These are phyloP conservation scores for Pterobdella sp. DNA, from an alignment of 2,888 invertebrate genomes.

Conservation along the genomic window DNA sequence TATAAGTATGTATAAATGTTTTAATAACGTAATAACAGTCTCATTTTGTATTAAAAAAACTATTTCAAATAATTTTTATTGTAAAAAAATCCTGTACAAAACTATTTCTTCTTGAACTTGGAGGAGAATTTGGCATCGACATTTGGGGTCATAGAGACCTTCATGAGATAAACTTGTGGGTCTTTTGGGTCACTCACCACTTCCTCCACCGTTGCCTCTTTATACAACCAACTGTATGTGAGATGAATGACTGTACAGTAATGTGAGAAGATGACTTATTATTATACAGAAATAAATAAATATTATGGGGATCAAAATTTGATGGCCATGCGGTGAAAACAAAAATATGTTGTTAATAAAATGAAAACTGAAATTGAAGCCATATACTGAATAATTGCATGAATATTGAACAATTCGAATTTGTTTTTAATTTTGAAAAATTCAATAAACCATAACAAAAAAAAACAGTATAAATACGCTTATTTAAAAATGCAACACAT, in stretches of 20 bases:
- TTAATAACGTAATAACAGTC: no score
- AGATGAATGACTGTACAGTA: neutral
- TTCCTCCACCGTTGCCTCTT: slow-evolving; percentile 59
- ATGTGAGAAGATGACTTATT: no score
- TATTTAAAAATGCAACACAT: no score
- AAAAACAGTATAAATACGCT: neutral
- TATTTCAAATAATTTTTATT: no score
- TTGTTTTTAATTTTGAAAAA: neutral
- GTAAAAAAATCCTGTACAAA: no score
- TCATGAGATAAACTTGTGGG: slow-evolving; percentile 56
- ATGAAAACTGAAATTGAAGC: neutral
- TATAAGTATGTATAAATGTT: no score
- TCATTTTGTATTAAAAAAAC: no score
- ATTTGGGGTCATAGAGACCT: slow-evolving; percentile 57
- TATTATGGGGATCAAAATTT: no score
- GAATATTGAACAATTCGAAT: neutral
- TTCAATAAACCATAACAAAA: neutral
- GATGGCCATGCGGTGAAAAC: no score
- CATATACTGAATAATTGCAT: neutral
- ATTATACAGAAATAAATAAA: no score
- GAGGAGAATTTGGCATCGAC: slow-evolving; percentile 57
- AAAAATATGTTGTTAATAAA: neutral
- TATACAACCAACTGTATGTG: slow-evolving; percentile 58
- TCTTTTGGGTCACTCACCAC: slow-evolving; percentile 55
- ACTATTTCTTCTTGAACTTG: no score